A percentile compares a stretch with the other conserved stretches of the same genome.
Evolutionary conservation across 2,797 vertebrate species (phyloP).

Genomic region (Salarias fasciatus): DNA sequence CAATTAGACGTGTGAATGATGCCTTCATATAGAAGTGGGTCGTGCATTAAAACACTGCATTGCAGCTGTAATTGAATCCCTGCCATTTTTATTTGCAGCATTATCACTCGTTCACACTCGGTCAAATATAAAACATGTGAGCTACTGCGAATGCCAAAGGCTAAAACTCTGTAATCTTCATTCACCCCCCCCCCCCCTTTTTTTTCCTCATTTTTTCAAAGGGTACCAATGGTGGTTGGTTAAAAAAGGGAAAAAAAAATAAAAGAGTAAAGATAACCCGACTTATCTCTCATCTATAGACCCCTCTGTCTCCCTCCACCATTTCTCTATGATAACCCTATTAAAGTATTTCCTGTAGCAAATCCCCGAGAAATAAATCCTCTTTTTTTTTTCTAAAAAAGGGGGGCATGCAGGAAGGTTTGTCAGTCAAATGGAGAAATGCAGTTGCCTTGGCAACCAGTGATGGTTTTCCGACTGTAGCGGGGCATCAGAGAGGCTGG

Average conservation of each 20-base stretch:
- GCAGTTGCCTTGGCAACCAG: slow-evolving; percentile 81
- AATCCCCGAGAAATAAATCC: slow-evolving; percentile 77
- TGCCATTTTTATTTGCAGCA: slow-evolving; percentile 44
- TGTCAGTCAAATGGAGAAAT: slow-evolving; percentile 67
- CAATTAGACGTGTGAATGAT: slow-evolving; percentile 18
- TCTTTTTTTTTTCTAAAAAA: slow-evolving; percentile 48
- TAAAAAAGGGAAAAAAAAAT: too few relatives aligned
- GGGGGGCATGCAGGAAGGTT: slow-evolving; percentile 35
- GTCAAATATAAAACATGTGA: slow-evolving; percentile 63
- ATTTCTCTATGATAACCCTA: slow-evolving; percentile 65
- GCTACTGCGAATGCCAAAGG: slow-evolving; percentile 63
- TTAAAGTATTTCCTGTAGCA: slow-evolving; percentile 73
- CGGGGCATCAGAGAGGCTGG: slow-evolving; percentile 57
- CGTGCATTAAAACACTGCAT: slow-evolving; percentile 38
- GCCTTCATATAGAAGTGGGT: neutral
- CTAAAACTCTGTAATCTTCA: slow-evolving; percentile 69
- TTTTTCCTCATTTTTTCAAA: slow-evolving; percentile 25
- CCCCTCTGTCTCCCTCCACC: slow-evolving; percentile 39
- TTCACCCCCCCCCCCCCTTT: slow-evolving; percentile 15
- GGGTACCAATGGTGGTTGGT: slow-evolving; percentile 48
- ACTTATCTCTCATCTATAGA: slow-evolving; percentile 68
- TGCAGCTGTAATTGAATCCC: slow-evolving; percentile 58
- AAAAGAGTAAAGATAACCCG: slow-evolving; percentile 60
- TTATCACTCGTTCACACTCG: slow-evolving; percentile 62
- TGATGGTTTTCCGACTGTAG: slow-evolving; percentile 67